Evolutionary conservation across 2,888 invertebrate genomes (phyloP).

Genomic region (Coleophora flavipennella): DNA sequence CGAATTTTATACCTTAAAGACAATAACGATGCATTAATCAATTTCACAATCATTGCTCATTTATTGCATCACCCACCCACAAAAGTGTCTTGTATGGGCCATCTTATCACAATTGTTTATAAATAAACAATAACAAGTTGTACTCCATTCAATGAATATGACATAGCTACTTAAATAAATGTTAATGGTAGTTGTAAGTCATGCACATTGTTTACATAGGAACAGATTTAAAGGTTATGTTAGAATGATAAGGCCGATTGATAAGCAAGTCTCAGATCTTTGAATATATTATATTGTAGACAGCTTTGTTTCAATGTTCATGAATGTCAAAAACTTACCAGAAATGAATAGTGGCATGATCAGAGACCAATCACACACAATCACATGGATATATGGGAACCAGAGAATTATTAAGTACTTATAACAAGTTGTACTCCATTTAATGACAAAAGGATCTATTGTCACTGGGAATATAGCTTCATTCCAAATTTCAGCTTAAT

Average conservation of each 20-base stretch:
- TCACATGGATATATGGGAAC: too few species aligned
- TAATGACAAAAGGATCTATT: too few species aligned
- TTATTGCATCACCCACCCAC: slow-evolving; percentile 32
- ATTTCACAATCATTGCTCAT: slow-evolving; percentile 16
- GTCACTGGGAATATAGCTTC: too few species aligned
- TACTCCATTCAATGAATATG: neutral
- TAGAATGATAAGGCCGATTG: neutral
- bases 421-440: too few species aligned
- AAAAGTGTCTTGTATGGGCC: slow-evolving; percentile 20
- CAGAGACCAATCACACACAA: too few species aligned
- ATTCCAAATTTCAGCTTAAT: too few species aligned
- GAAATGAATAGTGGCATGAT: too few species aligned
- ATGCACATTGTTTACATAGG: slow-evolving; percentile 6
- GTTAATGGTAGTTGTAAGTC: neutral
- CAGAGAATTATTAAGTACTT: too few species aligned
- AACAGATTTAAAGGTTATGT: slow-evolving; percentile 4
- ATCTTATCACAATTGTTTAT: slow-evolving; percentile 22
- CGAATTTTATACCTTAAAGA: slow-evolving; percentile 10
- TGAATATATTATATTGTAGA: neutral
- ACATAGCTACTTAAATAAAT: slow-evolving; percentile 6
- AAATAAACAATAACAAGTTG: slow-evolving; percentile 9
- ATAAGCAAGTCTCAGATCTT: neutral
- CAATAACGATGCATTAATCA: slow-evolving; percentile 1
- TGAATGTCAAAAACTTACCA: too few species aligned
- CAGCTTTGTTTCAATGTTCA: too few species aligned